Base-by-base conservation (phyloP, 1,140 invertebrate genomes). In the Ditylenchus dipsaci region DNA sequence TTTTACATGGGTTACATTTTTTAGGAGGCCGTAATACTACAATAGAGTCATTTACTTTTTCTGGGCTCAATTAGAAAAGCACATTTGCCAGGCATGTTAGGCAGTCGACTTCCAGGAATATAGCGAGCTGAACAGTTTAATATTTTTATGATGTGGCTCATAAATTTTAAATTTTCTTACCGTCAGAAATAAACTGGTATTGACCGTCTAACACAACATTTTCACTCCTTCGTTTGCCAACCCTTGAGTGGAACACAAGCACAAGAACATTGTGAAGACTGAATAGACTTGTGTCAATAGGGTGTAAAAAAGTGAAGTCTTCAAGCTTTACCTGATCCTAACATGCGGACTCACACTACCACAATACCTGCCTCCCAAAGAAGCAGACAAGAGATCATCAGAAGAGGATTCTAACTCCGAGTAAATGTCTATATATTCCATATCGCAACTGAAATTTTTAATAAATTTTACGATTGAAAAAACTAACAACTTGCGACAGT, bases 341-440 rank as follows among this genome's bases (percentile, higher is more conserved):
- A 89, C 88, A 62, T 92, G 88, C 65, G 93, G 93, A 69, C 91
- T 89, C 74, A 94, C 93, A 65, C 90, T 89, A 57, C 95, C 95
- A 86, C 95, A 99, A 86, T 92, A 98, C 56, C 95, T 89, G 8
- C 94, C 95, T 59, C 93, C 92, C 84, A 97, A 93, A 66, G 92
- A 91, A 61, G 92, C 92, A 82, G 92, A 91, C 85, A 98, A 91
- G 83, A 97, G 87, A 62, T 85, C 76, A 85, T 94, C 90, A 77
- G 88, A 89, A 75, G 89, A 87, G 23, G 75, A 76, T 43, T 68
- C 59, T 27, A 96, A 89, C 86, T 98, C 93, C 79, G 91, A 90
- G 86, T 96, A 98, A 73, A 97, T 84, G 75, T 82, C 80, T 42
- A 82, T 63, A 68, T 83, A 82, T 66, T 82, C 81, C 38, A 74